Percentiles rank a stretch among this genome's conserved stretches.
These are phyloP conservation scores for Podarcis lilfordi DNA, from an alignment of 2,797 vertebrate genomes.

Conservation along the genomic window DNA sequence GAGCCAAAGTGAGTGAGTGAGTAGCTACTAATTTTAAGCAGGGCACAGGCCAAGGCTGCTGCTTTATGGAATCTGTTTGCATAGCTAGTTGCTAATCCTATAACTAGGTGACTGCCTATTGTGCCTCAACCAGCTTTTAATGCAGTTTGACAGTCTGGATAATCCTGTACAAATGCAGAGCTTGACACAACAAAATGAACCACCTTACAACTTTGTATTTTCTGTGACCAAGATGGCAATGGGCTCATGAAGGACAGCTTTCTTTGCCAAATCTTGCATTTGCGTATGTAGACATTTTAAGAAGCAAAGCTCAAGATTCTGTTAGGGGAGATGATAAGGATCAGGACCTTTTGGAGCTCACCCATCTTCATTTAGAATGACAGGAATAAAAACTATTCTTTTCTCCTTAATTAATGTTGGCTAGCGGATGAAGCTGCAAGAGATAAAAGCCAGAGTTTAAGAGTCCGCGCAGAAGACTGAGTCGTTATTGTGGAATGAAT, in stretches of 20 bases:
- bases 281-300: not conserved
- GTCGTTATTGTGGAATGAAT: conserved; percentile 72
- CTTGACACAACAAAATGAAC: not conserved
- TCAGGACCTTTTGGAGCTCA: conserved; percentile 63
- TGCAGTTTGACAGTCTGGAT: not conserved
- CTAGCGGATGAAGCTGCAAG: conserved; percentile 56
- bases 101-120: not conserved
- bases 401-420: conserved; percentile 68
- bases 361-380: conserved; percentile 59
- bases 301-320: conserved; percentile 35
- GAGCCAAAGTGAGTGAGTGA: no score
- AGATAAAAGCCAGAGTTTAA: conserved; percentile 73
- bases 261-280: not conserved
- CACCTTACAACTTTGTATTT: not conserved
- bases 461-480: conserved; percentile 61
- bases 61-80: no score
- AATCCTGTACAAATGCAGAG: not conserved
- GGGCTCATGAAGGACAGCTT: not conserved
- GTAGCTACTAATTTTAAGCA: no score
- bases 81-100: not conserved
- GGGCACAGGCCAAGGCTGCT: no score
- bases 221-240: not conserved
- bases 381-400: conserved; percentile 67
- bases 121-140: not conserved
- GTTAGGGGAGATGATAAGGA: conserved; percentile 50